Conservation (phyloP, 2,888 invertebrate genomes). For the Hyposoter didymator region DNA sequence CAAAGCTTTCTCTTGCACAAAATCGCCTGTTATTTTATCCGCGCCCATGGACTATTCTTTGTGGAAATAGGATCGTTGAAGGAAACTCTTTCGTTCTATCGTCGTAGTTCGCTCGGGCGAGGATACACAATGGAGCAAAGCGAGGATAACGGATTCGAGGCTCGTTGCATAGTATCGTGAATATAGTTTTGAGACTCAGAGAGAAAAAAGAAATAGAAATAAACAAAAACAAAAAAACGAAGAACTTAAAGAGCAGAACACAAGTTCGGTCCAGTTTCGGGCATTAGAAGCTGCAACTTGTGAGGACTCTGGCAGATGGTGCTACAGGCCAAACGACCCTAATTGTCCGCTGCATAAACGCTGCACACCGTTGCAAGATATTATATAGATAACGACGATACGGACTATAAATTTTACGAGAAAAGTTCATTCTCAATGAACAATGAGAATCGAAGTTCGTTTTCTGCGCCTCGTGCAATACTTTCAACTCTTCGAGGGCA, state of each 20-base stretch:
- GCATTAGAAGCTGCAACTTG: constrained; percentile 3
- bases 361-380: neutral
- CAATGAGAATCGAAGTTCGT: neutral
- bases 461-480: neutral
- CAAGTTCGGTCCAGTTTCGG: constrained; percentile 5
- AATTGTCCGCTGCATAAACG: neutral
- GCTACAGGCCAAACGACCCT: constrained; percentile 16
- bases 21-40: constrained; percentile 40
- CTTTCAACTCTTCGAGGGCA: no score
- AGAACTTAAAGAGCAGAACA: neutral
- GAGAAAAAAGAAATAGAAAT: no score
- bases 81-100: constrained; percentile 40
- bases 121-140: constrained; percentile 40
- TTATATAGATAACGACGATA: constrained; percentile 1
- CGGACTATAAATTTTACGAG: constrained; percentile 23
- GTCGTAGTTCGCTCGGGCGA: constrained; percentile 10
- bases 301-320: neutral
- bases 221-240: neutral
- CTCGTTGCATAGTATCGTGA: neutral
- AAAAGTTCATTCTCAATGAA: neutral
- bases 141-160: constrained; percentile 23
- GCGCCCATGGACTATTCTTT: constrained; percentile 46
- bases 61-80: constrained; percentile 30
- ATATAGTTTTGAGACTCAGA: constrained; percentile 10
- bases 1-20: constrained; percentile 50